Evolutionary conservation across 2,888 invertebrate species (phyloP).

Genomic region (Cetonia aurata): DNA sequence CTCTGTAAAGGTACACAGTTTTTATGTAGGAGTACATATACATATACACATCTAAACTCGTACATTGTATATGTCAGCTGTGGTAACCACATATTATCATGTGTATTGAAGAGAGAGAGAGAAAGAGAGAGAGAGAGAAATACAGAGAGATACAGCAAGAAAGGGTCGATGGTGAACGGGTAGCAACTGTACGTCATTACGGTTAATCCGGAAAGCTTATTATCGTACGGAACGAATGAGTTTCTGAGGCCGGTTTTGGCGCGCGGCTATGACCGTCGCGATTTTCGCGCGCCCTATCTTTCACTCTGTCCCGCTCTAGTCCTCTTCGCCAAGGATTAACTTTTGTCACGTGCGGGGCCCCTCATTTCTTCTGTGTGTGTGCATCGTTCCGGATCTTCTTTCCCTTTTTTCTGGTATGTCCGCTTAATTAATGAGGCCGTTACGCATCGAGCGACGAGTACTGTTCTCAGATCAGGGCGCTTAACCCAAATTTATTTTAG

Average conservation of each 20-base stretch:
- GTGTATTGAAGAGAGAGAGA: no score
- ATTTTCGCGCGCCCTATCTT: not conserved
- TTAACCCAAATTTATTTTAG: no score
- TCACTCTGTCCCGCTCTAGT: not conserved
- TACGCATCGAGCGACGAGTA: not conserved
- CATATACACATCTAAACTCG: no score
- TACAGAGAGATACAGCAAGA: no score
- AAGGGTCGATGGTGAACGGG: conserved; percentile 1
- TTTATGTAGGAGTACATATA: no score
- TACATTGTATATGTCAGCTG: no score
- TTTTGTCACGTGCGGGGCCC: conserved; percentile 19
- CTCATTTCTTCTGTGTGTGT: not conserved
- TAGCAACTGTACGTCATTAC: conserved; percentile 43
- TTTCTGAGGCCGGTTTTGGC: not conserved
- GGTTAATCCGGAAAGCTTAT: conserved; percentile 42
- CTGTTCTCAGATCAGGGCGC: no score
- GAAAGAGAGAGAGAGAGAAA: no score
- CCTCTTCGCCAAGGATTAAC: conserved; percentile 35
- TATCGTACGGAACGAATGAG: conserved; percentile 38
- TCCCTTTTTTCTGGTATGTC: not conserved
- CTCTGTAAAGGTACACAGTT: no score
- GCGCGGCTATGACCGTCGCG: no score
- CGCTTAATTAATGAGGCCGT: conserved; percentile 26
- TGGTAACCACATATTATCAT: no score
- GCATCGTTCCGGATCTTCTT: conserved; percentile 3